Evolutionary conservation across 1,140 invertebrate species (phyloP), one percentile per base, ranked within the genome.

Genomic region (Cotesia vestalis): DNA sequence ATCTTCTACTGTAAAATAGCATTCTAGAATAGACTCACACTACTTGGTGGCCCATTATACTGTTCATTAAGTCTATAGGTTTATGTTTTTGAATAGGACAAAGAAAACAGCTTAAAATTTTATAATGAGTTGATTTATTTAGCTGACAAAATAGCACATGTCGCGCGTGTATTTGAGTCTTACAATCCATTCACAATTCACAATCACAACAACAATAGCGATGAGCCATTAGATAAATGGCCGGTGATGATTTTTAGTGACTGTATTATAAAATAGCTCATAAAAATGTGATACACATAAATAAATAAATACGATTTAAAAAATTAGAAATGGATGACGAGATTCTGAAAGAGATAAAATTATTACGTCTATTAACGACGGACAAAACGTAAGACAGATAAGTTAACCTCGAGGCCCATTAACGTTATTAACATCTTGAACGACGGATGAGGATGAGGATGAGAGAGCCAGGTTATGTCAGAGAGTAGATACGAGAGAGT

Each of bases 341-440:
- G 53, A 57, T 57, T 14, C n/a, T 57, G 53, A 57, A 20, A 20
- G 20, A 57, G 53, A 57, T 17, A 12, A 20, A 57, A 57, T 20
- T 57, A 46, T 20, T 57, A 57, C 5, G 12, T 14, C 53, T 57
- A 57, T 57, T 57, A 20, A 57, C 9, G n/a, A 14, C 20, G 12
- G 53, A 57, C 53, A 57, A 6, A 20, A 46, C 40, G 1, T 46
- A 20, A 57, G 53, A 57, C 53, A n/a, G 53, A 57, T 57, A 57
- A 57, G 12, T 20, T 57, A 57, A 57, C 53, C 53, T 57, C 53
- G 9, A 20, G 12, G 12, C 53, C 53, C 20, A 57, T 57, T 57
- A 57, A 57, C 53, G 53, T 57, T 57, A 57, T 57, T 57, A 57
- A 57, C 53, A 57, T 57, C 53, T 57, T 20, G 8, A 57, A 57